Base-by-base conservation (phyloP, 2,113 vertebrate species). In the Bagarius yarrelli region DNA sequence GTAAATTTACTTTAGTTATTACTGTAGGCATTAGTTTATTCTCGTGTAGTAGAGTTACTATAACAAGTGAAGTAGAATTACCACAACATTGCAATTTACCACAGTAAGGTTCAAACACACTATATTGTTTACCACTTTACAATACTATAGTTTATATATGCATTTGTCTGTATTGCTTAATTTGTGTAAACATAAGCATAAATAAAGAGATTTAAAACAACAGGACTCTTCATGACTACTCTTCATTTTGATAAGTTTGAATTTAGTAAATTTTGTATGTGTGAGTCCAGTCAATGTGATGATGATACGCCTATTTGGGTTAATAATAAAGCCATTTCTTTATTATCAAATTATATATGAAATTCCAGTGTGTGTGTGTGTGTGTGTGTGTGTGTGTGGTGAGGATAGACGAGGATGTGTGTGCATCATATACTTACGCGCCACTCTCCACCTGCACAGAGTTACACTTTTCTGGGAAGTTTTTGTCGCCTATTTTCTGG, bases 381-480 rank as follows among this genome's bases (percentile, higher is more conserved):
- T 50, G 34, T 76, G 25, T 82, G 63, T 70, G 72, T 82, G 63
- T 71, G 50, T 78, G 64, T 50, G 61, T 40, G 4, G n/a, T 57
- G 15, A 13, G 16, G n/a, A 21, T 55, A 15, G 3, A 25, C 2
- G 57, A 3, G 18, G 13, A 27, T 76, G 73, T 25, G 18, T 27
- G 25, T 56, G 30, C 4, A 69, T 2, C 55, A 36, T 63, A 0
- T 59, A 93, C 93, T 91, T 87, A 93, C 93, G 89, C 92, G 89
- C 92, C 93, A 69, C 89, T 91, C 83, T 93, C 92, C 87, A 93
- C 92, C 84, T 93, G 92, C 83, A 93, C 93, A 63, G 93, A 94
- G 88, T 93, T 94, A 73, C 93, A 94, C 93, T 88, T 91, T 81
- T 94, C 92, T 1, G 93, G 90, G 86, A 94, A 94, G 90, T 90